Base-by-base conservation (phyloP, 1,140 invertebrate species). In the Diabrotica undecimpunctata region DNA sequence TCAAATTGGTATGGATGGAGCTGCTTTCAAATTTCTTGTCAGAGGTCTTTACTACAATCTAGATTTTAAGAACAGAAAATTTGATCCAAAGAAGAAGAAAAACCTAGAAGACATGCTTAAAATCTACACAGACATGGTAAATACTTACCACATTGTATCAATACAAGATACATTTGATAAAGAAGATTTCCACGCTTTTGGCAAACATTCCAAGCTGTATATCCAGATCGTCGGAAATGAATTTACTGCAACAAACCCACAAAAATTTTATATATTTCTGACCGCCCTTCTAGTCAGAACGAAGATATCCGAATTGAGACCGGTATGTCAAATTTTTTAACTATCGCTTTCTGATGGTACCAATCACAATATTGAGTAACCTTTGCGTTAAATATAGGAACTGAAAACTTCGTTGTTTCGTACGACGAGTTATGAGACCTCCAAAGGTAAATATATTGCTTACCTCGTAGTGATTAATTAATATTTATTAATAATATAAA, bases 121-220 rank as follows among this genome's bases (percentile, higher is more conserved):
- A 10, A 74, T 98, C 46, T 99, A 99, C 79, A 84, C 91, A 72
- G 88, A 90, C 57, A 98, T 96, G 79, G 90, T 97, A 67, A 92
- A 93, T 72, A 90, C 96, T 58, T 99, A 94, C 81, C 97, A 97
- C 6, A 94, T 99, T 74, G 90, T 96, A 2, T 98, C 96, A 6
- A 99, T 99, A 82, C 97, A 99, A 79, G 97, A 99, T 90, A 95
- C 95, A 55, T 98, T 97, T 80, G 95, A 97, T 77, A 93, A 99
- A 80, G 96, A 99, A 81, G 92, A 97, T 78, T 99, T 96, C 96
- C 88, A 88, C 6, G 94, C 94, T n/a, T 7, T 99, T 95, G 95
- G 85, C 86, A 13, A 86, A 86, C 66, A 83, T 98, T 82, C 82
- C 25, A 84, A 84, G 78, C 93, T 90, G 56, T 79, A 81, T 5